Evolutionary conservation across 1,140 invertebrate genomes (phyloP).

Genomic region (Hormaphis cornu): DNA sequence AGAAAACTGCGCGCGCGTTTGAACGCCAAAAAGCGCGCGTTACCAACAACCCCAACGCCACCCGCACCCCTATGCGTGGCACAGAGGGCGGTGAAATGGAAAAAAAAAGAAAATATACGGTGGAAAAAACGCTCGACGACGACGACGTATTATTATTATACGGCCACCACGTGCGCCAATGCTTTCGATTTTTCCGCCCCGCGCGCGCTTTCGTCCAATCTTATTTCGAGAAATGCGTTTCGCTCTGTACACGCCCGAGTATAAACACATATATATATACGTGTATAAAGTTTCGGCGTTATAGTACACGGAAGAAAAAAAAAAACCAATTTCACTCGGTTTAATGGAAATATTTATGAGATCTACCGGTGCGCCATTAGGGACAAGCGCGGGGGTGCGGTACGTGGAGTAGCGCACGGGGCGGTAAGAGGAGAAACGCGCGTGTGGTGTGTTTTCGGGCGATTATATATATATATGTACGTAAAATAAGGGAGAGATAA

Average conservation of each 20-base stretch:
- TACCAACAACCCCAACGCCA: too few relatives aligned
- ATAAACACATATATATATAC: conserved; percentile 15
- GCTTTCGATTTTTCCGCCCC: conserved; percentile 21
- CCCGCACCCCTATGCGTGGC: too few relatives aligned
- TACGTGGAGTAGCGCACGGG: not conserved
- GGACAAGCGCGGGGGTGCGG: not conserved
- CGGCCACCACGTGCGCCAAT: not conserved
- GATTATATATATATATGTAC: not conserved
- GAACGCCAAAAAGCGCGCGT: too few relatives aligned
- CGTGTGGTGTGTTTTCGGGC: not conserved
- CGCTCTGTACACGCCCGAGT: not conserved
- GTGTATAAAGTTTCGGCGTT: not conserved
- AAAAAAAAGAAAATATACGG: too few relatives aligned
- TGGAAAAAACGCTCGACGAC: conserved; percentile 3
- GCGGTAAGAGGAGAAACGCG: not conserved
- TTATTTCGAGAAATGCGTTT: conserved; percentile 16
- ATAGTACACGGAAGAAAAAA: too few relatives aligned
- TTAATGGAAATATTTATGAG: conserved; percentile 32
- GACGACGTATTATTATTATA: not conserved
- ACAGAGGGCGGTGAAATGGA: too few relatives aligned
- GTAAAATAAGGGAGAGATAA: too few relatives aligned
- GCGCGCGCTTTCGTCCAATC: not conserved
- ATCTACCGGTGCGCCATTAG: conserved; percentile 23
- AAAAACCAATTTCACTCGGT: conserved; percentile 30
- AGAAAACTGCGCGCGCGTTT: too few relatives aligned